Evolutionary conservation across 2,888 invertebrate species (phyloP).

Genomic region (Aporophyla lueneburgensis): DNA sequence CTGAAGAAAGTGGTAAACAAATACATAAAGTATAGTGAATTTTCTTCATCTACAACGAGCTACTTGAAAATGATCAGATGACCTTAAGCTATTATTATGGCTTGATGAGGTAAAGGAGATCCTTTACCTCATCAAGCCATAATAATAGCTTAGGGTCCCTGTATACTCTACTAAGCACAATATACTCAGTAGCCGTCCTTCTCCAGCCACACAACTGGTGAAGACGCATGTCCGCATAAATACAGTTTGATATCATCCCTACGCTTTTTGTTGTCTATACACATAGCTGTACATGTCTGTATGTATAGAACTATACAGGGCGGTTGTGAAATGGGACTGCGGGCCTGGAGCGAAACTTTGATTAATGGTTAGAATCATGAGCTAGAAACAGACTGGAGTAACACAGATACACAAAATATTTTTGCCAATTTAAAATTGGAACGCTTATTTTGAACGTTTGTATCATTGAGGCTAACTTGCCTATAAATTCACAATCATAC

Average conservation of each 20-base stretch:
- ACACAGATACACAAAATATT: neutral
- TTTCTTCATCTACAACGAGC: neutral
- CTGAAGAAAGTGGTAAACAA: too few species aligned
- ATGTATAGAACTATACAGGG: conserved; percentile 2
- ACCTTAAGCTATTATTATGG: too few species aligned
- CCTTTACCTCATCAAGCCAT: neutral
- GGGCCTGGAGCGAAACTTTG: conserved; percentile 4
- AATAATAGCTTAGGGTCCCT: neutral
- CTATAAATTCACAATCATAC: neutral
- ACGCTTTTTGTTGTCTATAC: conserved; percentile 25
- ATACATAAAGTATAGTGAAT: too few species aligned
- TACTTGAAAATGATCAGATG: neutral
- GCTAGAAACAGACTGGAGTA: neutral
- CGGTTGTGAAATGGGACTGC: neutral
- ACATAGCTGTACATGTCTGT: neutral
- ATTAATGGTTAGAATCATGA: conserved; percentile 11
- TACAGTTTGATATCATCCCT: conserved; percentile 57
- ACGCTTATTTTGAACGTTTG: neutral
- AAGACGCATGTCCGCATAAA: conserved; percentile 45
- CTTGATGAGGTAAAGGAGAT: too few species aligned
- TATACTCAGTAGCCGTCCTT: neutral
- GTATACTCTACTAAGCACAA: neutral
- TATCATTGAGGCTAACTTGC: neutral
- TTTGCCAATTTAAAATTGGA: neutral
- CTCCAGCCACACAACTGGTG: conserved; percentile 3